Evolutionary conservation across 2,888 invertebrate genomes (phyloP), one percentile per base, ranked within the genome.

Genomic region (Spodoptera littoralis): DNA sequence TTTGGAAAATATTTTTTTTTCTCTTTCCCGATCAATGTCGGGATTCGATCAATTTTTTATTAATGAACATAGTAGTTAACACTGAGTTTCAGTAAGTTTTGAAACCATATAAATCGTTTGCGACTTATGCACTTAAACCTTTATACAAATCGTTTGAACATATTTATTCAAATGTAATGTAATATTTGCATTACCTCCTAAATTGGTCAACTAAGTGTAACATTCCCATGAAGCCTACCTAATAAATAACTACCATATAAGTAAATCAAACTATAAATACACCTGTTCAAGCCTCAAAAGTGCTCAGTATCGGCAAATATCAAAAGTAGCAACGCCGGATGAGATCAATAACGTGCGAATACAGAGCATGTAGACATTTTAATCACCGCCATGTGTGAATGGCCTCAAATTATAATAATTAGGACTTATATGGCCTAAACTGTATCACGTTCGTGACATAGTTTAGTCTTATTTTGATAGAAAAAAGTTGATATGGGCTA

Each of bases 391-490:
- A 65, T 65, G 61, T 78, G 43, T 66, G 42, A 67, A 58, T n/a
- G 77, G 49, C 79, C 79, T 79, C 65, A 61, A 69, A 73, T 80
- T 71, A 77, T 51, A 71, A 65, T 70, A 74, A 72, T 80, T 70
- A 80, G 54, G 18, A 76, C 78, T 41, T 80, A 70, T 75, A 67
- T 24, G 75, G 50, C 18, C 6, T 53, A 65, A 73, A 73, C 57
- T 78, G 65, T 78, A 72, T 48, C 74, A 64, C 67, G 64, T 67
- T 72, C 60, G 8, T 68, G 80, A 70, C 75, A 77, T 77, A 80
- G 48, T 68, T 63, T 54, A 22, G 18, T 56, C 9, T 51, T 13
- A 44, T 50, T 63, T 71, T 58, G 58, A 73, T 60, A 65, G 60
- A 74, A 74, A 70, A 71, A 66, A 11, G 50, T 1, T 11, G n/a